phyloP scores from a whole-genome alignment of 53 echinoderm and acorn worm species.

The Echinarachnius parma region DNA sequence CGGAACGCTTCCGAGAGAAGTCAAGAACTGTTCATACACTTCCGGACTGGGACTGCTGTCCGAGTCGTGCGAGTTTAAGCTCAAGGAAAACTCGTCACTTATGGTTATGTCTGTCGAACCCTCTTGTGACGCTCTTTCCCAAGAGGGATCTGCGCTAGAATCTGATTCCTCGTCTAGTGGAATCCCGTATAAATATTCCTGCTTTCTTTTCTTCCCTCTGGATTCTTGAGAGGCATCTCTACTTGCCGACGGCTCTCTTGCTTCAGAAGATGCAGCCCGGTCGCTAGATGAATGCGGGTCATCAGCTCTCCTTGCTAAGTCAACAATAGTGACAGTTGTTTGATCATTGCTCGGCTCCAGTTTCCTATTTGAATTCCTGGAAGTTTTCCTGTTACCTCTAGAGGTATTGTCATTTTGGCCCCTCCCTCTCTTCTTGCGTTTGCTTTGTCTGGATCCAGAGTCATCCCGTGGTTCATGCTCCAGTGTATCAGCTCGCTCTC shows the following conservation, averaged over 20 bases:
- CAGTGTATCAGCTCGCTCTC: too few relatives aligned
- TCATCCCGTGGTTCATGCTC: too few relatives aligned
- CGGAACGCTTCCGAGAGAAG: slow-evolving; percentile 5
- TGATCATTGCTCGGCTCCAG: too few relatives aligned
- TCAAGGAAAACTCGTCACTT: not conserved
- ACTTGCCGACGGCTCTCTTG: not conserved
- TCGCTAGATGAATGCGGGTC: not conserved
- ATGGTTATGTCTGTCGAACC: slow-evolving; percentile 13
- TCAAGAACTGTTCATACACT: slow-evolving; percentile 12
- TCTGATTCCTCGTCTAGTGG: slow-evolving; percentile 24
- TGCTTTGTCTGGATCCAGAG: too few relatives aligned
- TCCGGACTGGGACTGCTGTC: slow-evolving; percentile 16
- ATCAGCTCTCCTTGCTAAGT: too few relatives aligned
- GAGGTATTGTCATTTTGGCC: too few relatives aligned
- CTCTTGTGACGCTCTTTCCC: slow-evolving; percentile 22
- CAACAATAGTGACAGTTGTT: too few relatives aligned
- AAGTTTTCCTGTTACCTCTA: too few relatives aligned
- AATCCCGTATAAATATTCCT: slow-evolving; percentile 24
- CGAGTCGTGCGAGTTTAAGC: not conserved
- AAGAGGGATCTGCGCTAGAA: slow-evolving; percentile 22
- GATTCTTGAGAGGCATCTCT: not conserved
- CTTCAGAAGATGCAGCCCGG: not conserved
- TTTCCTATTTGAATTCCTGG: too few relatives aligned
- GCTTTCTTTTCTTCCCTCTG: too few relatives aligned
- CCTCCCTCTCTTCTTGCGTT: too few relatives aligned